Base-by-base conservation (phyloP, 2,797 vertebrate genomes). In the Helicolenus hilgendorfi region DNA sequence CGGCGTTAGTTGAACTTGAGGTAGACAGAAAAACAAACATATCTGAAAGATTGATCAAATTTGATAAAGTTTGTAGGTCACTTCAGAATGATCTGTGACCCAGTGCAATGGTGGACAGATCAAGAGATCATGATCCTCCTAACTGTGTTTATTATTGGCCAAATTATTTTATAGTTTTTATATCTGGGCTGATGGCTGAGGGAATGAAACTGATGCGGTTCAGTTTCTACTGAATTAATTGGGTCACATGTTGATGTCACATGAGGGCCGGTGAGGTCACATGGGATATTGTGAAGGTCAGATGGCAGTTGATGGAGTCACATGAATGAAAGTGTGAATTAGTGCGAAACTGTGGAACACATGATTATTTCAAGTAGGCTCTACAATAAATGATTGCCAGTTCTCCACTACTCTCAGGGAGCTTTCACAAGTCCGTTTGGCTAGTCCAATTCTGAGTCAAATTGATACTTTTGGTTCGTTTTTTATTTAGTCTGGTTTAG, bases 261-360 rank as follows among this genome's bases (percentile, higher is more conserved):
- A 83, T 89, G 79, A 84, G 45, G 75, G 72, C 71, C 65, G 24
- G 31, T 1, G 55, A 73, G 73, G 88, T 85, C 74, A 60, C 64
- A 69, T 63, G 73, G 45, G 36, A 84, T 83, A 59, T 65, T 18
- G 24, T 45, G 79, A 5, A 22, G 65, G 80, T 76, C 83, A 87
- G 87, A 71, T 36, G 64, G 38, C 64, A 77, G 75, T 18, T 1
- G 1, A 68, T 4, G 1, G 11, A 68, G 74, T 91, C 89, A 85
- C 69, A 81, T 67, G 86, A 81, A 72, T 64, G 29, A 5, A 75
- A 82, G 33, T 41, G 22, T 35, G 27, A 77, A 31, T 49, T 63
- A 9, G 18, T 24, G 38, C 18, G 24, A 41, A 81, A 79, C 24
- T 64, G 18, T 22, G 69, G 6, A 71, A 55, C 53, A 68, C 1